phyloP scores from a whole-genome alignment of 1,140 invertebrate species.

The Tribolium madens region DNA sequence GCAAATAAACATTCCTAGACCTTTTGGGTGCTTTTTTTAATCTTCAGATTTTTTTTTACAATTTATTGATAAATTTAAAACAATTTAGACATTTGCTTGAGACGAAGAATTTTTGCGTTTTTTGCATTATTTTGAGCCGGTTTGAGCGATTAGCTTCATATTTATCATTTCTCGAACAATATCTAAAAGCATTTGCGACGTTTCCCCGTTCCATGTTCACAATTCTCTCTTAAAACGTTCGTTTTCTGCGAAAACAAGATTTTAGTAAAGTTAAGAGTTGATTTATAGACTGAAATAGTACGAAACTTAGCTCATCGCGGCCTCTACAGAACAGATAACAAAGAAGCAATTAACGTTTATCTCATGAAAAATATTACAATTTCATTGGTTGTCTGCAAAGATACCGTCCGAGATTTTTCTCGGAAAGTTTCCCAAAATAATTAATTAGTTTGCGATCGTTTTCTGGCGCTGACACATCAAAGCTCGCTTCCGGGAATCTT shows the following conservation, averaged over 20 bases:
- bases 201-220: neutral
- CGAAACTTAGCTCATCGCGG: constrained; percentile 25
- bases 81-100: no score
- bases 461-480: constrained; percentile 10
- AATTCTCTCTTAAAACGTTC: constrained; percentile 7
- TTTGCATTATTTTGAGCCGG: no score
- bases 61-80: no score
- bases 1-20: no score
- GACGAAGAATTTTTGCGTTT: no score
- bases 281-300: constrained; percentile 25
- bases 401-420: neutral
- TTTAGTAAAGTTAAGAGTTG: constrained; percentile 27
- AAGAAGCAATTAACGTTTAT: constrained; percentile 30
- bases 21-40: no score
- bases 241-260: constrained; percentile 29
- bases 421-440: neutral
- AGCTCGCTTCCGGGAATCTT: constrained; percentile 1
- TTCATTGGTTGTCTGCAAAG: neutral
- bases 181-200: neutral
- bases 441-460: neutral
- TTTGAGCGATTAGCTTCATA: neutral
- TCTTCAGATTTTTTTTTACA: no score
- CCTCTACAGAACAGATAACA: constrained; percentile 26
- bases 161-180: constrained; percentile 1
- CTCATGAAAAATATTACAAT: constrained; percentile 25